Percentiles rank a stretch among this genome's conserved stretches.
phyloP scores from a whole-genome alignment of 2,113 vertebrate species.

The Rutilus rutilus region DNA sequence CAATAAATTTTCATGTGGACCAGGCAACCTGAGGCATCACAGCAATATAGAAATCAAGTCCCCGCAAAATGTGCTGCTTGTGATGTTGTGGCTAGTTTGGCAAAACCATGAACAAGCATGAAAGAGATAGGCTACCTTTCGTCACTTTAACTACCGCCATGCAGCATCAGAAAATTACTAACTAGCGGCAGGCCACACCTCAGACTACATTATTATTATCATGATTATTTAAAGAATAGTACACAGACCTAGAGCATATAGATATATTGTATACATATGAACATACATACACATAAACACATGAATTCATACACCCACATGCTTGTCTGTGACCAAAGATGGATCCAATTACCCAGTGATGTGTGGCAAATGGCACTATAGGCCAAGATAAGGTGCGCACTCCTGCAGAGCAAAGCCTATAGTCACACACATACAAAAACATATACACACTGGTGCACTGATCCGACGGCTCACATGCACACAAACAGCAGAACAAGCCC shows the following conservation, averaged over 20 bases:
- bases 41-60: neutral
- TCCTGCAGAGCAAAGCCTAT: neutral
- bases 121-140: neutral
- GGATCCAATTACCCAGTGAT: constrained; percentile 15
- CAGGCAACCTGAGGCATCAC: neutral
- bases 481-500: neutral
- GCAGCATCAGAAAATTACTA: neutral
- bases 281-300: neutral
- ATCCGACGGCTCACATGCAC: neutral
- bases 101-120: neutral
- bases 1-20: neutral
- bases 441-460: constrained; percentile 23
- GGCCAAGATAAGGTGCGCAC: neutral
- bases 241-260: neutral
- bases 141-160: neutral
- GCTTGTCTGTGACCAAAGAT: neutral
- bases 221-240: constrained; percentile 11
- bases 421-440: constrained; percentile 37
- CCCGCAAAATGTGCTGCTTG: neutral
- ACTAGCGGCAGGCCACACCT: neutral
- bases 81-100: neutral
- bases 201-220: neutral
- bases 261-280: neutral
- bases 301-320: neutral
- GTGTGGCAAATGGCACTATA: neutral